These are phyloP conservation scores for Tragelaphus scriptus DNA, from an alignment of 2,113 vertebrate genomes.

Conservation along the genomic window DNA sequence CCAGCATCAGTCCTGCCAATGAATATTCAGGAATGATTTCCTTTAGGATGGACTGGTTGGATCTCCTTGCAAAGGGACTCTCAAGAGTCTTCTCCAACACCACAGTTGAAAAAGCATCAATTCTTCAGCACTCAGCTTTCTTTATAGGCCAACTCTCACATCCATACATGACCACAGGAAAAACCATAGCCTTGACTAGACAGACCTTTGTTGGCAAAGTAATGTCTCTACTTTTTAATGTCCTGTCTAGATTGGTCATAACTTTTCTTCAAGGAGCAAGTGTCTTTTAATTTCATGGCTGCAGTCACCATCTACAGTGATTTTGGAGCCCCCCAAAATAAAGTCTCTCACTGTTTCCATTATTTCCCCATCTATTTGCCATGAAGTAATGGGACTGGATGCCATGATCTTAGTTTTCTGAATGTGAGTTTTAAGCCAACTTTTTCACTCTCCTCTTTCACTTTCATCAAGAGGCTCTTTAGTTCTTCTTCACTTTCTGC, in stretches of 20 bases:
- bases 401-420: neutral
- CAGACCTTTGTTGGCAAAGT: neutral
- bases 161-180: neutral
- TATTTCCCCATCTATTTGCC: neutral
- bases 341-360: neutral
- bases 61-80: neutral
- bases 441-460: neutral
- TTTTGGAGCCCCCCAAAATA: neutral
- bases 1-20: neutral
- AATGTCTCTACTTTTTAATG: neutral
- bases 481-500: neutral
- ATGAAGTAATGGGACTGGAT: neutral
- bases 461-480: neutral
- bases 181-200: neutral
- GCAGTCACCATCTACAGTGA: neutral
- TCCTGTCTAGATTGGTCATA: neutral
- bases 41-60: neutral
- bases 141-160: neutral
- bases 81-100: neutral
- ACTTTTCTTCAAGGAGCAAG: neutral
- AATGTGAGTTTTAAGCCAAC: neutral
- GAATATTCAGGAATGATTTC: neutral
- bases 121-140: rapidly evolving
- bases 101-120: neutral
- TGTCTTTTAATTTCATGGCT: neutral